A percentile compares a stretch with the other conserved stretches of the same genome.
These are phyloP conservation scores for Poeciliopsis infans DNA, from an alignment of 2,797 vertebrate species.

Conservation along the genomic window DNA sequence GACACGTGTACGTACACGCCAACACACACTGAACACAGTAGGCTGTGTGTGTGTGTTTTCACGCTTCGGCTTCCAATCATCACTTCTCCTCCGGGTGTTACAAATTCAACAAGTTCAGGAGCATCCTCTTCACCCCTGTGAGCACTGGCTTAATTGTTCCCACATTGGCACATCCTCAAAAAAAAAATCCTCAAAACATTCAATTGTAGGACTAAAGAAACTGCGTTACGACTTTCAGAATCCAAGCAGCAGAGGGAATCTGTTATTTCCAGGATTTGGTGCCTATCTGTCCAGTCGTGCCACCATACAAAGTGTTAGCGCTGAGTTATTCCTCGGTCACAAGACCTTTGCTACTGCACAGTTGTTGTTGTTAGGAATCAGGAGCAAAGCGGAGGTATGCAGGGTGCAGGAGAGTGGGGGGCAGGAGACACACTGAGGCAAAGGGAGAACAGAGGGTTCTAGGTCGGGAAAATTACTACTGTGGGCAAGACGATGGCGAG, in stretches of 20 bases:
- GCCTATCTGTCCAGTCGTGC: background rate
- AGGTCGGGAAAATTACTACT: slow-evolving; percentile 9
- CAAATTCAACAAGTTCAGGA: slow-evolving; percentile 17
- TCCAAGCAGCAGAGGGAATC: background rate
- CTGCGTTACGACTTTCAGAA: background rate
- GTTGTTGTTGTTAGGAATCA: slow-evolving; percentile 56
- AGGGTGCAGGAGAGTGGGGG: slow-evolving; percentile 2
- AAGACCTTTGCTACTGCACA: slow-evolving; percentile 42
- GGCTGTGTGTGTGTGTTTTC: slow-evolving; percentile 40
- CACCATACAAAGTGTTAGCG: slow-evolving; percentile 15
- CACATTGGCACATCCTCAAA: background rate
- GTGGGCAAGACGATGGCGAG: slow-evolving; percentile 6
- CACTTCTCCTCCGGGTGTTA: slow-evolving; percentile 19
- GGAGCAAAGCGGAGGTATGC: slow-evolving; percentile 29
- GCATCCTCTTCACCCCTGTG: slow-evolving; percentile 30
- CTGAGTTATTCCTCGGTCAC: slow-evolving; percentile 33
- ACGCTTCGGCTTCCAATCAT: slow-evolving; percentile 32
- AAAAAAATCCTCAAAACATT: background rate
- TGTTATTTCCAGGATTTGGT: slow-evolving; percentile 10
- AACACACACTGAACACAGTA: slow-evolving; percentile 29
- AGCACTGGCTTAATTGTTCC: slow-evolving; percentile 14
- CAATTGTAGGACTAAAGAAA: background rate
- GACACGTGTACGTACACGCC: slow-evolving; percentile 37
- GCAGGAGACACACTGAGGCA: slow-evolving; percentile 30
- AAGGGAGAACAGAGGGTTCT: slow-evolving; percentile 28